Conservation (phyloP, 2,113 vertebrate species). For the Carassius gibelio region DNA sequence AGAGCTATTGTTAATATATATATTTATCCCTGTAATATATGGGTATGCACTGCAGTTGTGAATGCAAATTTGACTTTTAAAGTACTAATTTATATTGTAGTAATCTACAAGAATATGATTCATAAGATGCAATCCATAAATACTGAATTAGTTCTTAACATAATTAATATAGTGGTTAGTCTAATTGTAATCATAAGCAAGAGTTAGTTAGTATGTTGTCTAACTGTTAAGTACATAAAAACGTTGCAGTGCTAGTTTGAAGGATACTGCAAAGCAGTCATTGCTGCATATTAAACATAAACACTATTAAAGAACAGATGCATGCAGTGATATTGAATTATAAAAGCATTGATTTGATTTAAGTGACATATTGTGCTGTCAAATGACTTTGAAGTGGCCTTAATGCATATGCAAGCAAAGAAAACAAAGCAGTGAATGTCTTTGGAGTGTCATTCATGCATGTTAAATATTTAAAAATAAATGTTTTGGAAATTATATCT, state of each 20-base stretch:
- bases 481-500: not conserved
- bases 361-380: not conserved
- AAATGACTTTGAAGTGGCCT: conserved; percentile 1
- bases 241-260: not conserved
- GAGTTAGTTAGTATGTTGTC: not conserved
- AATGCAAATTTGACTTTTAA: not conserved
- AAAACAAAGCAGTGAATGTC: not conserved
- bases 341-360: conserved; percentile 14
- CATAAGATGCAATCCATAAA: not conserved
- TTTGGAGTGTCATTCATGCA: conserved; percentile 4
- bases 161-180: not conserved
- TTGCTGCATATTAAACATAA: not conserved
- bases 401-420: not conserved
- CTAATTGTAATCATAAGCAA: not conserved
- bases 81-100: not conserved
- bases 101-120: not conserved
- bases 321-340: not conserved
- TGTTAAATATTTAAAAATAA: conserved; percentile 2
- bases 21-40: not conserved
- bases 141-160: not conserved
- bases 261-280: not conserved
- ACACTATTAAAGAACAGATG: not conserved
- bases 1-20: not conserved
- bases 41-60: not conserved
- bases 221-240: not conserved